Evolutionary conservation across 2,797 vertebrate species (phyloP).

Genomic region (Chelon auratus): DNA sequence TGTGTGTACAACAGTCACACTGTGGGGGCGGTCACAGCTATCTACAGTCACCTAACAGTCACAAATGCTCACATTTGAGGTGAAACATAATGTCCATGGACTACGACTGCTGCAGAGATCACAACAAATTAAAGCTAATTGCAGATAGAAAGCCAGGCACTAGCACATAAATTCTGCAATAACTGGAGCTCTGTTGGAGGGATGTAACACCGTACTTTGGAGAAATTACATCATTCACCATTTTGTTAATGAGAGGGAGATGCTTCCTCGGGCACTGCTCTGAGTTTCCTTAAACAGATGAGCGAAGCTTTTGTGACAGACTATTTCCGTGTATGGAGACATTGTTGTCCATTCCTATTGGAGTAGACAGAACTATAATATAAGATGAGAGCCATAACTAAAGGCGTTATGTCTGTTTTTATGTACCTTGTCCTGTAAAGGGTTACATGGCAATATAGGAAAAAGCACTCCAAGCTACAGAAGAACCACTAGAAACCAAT

Average conservation of each 20-base stretch:
- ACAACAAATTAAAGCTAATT: constrained; percentile 68
- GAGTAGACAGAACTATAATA: constrained; percentile 9
- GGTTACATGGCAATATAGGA: constrained; percentile 18
- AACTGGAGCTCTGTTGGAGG: constrained; percentile 44
- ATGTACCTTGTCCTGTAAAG: constrained; percentile 9
- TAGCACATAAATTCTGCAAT: constrained; percentile 31
- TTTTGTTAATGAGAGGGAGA: constrained; percentile 67
- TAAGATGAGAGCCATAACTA: constrained; percentile 21
- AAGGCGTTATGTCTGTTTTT: constrained; percentile 15
- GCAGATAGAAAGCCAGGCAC: constrained; percentile 34
- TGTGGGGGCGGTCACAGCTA: constrained; percentile 52
- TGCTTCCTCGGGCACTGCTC: constrained; percentile 41
- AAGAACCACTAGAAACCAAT: constrained; percentile 38
- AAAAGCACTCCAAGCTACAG: constrained; percentile 18
- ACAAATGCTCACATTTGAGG: constrained; percentile 51
- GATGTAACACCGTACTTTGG: constrained; percentile 49
- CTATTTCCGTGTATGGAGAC: constrained; percentile 3
- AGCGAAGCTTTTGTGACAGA: constrained; percentile 15
- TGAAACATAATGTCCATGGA: constrained; percentile 45
- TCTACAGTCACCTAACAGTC: constrained; percentile 56
- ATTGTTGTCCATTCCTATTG: constrained; percentile 31
- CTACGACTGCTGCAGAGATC: constrained; percentile 40
- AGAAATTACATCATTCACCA: constrained; percentile 64
- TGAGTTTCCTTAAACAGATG: constrained; percentile 44
- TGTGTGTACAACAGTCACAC: constrained; percentile 54